Evolutionary conservation across 2,113 vertebrate species (phyloP), one percentile per base, ranked within the genome.

Genomic region (Panthera tigris): DNA sequence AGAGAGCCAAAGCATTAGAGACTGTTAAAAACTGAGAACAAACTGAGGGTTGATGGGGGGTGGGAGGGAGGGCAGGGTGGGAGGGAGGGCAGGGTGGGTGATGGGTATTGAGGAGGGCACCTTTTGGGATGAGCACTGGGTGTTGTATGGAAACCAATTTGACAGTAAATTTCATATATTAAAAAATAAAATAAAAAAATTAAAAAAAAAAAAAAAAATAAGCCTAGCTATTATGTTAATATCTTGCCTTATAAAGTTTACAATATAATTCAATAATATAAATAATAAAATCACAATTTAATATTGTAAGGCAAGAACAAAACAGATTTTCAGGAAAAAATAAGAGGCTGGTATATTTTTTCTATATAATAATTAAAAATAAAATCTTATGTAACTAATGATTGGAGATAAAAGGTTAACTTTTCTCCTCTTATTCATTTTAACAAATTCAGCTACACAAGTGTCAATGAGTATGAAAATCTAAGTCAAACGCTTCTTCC

Each of bases 181-280:
- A n/a, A n/a, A n/a, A n/a, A n/a, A n/a, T n/a, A n/a, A n/a, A n/a
- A n/a, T n/a, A n/a, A n/a, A n/a, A n/a, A n/a, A n/a, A n/a, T n/a
- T n/a, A n/a, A n/a, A n/a, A n/a, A n/a, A n/a, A n/a, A n/a, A n/a
- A n/a, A n/a, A n/a, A n/a, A n/a, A n/a, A n/a, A n/a, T 95, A 95
- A 95, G 57, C 89, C 23, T 96, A 95, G 31, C 45, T 89, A 80
- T 95, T 97, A 97, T 39, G 27, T 89, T 97, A 92, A 94, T 96
- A 87, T 19, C 13, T 52, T 96, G 21, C 13, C 76, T 85, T 86
- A 1, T 87, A 85, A 95, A 91, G 36, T 95, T 96, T 95, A 92
- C 4, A 93, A 83, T 89, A 68, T 71, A 80, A 19, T 87, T 97
- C 83, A 96, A 92, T 96, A 97, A 96, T 80, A 87, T 69, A 96